Evolutionary conservation across 92 coral and sea anemone species (phyloP), one percentile per base, ranked within the genome.

Genomic region (Anthopleura xanthogrammica): DNA sequence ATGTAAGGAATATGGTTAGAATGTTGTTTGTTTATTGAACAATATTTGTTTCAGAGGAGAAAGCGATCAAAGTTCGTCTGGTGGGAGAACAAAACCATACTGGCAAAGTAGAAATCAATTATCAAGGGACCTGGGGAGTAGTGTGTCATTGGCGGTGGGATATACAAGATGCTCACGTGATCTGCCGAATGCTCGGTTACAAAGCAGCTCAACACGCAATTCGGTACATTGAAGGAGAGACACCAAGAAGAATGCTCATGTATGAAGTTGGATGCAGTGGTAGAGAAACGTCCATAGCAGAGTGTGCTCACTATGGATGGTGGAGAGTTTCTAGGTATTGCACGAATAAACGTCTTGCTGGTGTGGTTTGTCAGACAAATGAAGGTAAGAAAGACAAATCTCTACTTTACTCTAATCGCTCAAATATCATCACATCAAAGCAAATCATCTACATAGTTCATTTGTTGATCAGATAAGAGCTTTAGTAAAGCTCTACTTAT

Each of bases 111-210:
- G 64, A 58, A 58, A 58, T 58, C n/a, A 1, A 58, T 5, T 58
- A 58, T 16, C 22, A 58, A 16, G 64, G 64, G 64, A 58, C 64
- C 64, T 58, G 64, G 64, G 64, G 64, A 58, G 64, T 58, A 58
- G 64, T 58, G 4, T 58, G 64, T 58, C 3, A 1, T 58, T 14
- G n/a, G 4, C 13, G n/a, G 17, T 58, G 64, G 64, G 4, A 58
- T 58, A 16, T 16, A 58, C 64, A 7, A 70, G 75, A 70, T 70
- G 75, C 75, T 70, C 43, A 70, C 40, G 75, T 70, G 75, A 70
- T 70, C 75, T 70, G 75, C 19, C 43, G 75, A 40, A 24, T 70
- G 75, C 75, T 70, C 20, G 75, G 75, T 70, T 70, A 70, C 75
- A 70, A 70, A 70, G 43, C 75, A 70, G 75, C 75, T 23, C 10